Evolutionary conservation across 2,888 invertebrate genomes (phyloP).

Genomic region (Drosophila stalkeri): DNA sequence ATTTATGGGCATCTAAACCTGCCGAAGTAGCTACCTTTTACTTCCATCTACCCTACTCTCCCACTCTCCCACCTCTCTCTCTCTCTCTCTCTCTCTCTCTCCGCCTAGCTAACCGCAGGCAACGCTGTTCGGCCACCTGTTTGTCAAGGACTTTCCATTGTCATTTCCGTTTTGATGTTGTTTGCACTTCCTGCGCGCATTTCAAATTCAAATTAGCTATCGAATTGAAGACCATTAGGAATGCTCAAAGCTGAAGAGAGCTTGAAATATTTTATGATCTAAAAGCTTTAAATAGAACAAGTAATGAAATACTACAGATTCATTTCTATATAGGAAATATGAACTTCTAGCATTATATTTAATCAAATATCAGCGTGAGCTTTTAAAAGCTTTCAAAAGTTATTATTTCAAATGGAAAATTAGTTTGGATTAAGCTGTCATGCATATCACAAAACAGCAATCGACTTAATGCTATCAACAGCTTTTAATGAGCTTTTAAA

Average conservation of each 20-base stretch:
- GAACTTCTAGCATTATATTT: neutral
- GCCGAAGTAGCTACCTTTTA: too few species aligned
- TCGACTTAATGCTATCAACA: neutral
- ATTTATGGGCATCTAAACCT: constrained; percentile 3
- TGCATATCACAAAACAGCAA: neutral
- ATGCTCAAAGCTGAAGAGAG: neutral
- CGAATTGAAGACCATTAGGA: constrained; percentile 10
- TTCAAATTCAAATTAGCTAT: constrained; percentile 28
- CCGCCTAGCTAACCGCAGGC: constrained; percentile 1
- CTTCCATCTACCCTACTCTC: neutral
- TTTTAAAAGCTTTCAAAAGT: neutral
- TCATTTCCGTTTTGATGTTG: constrained; percentile 37
- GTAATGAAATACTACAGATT: neutral
- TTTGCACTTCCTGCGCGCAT: constrained; percentile 18
- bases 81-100: too few species aligned
- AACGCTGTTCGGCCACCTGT: constrained; percentile 30
- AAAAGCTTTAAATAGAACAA: neutral
- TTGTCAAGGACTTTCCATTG: constrained; percentile 47
- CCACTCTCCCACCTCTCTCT: too few species aligned
- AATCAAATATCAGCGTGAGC: neutral
- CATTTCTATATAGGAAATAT: neutral
- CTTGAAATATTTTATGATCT: neutral
- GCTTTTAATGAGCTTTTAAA: neutral
- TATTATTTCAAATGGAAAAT: too few species aligned
- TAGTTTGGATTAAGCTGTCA: neutral